phyloP scores from a whole-genome alignment of 2,113 vertebrate species.

The Triplophysa dalaica region DNA sequence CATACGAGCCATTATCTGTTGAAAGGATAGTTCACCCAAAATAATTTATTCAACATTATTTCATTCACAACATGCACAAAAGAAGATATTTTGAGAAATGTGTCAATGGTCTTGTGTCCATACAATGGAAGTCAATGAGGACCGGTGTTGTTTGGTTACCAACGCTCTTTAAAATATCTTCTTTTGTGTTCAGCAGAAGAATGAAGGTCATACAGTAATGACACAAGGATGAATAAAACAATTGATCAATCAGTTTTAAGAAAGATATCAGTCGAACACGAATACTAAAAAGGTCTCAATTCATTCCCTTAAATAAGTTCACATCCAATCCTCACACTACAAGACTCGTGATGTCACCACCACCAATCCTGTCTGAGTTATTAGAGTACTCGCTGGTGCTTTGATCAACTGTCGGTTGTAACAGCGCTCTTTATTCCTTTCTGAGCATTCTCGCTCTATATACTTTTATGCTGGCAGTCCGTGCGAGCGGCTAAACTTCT shows the following conservation, averaged over 20 bases:
- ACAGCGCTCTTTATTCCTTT: constrained; percentile 43
- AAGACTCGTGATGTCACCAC: too few species aligned
- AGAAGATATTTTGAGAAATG: too few species aligned
- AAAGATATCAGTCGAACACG: not conserved
- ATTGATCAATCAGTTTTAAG: not conserved
- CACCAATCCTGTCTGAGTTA: not conserved
- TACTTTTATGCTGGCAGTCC: constrained; percentile 1
- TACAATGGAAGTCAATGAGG: too few species aligned
- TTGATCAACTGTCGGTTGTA: constrained; percentile 35
- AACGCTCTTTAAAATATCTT: too few species aligned
- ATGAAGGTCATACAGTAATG: too few species aligned
- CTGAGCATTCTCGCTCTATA: constrained; percentile 7
- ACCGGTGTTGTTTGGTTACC: too few species aligned
- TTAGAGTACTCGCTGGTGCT: not conserved
- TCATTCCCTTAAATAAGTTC: not conserved
- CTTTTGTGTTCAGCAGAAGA: too few species aligned
- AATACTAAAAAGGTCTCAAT: constrained; percentile 16
- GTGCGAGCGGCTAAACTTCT: not conserved
- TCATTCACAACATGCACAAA: too few species aligned
- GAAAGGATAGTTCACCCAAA: too few species aligned
- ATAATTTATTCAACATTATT: too few species aligned
- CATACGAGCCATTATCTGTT: too few species aligned
- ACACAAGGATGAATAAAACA: not conserved
- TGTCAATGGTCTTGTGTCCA: too few species aligned
- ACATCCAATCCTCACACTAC: not conserved